Percentiles rank a stretch among this genome's conserved stretches.
Conservation (phyloP, 2,888 invertebrate genomes). For the Drosophila anomalata region DNA sequence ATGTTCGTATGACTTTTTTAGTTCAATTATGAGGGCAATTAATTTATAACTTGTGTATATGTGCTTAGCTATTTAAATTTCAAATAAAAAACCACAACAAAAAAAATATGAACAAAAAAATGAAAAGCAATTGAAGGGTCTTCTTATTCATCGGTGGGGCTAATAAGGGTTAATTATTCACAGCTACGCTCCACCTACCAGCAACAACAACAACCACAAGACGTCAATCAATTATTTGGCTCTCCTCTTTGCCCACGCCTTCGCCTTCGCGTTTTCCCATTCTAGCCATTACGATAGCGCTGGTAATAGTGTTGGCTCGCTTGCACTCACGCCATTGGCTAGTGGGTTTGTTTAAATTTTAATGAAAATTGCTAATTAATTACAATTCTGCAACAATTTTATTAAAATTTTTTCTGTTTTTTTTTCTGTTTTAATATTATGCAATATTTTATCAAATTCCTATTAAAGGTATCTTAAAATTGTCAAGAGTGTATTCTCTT, state of each 20-base stretch:
- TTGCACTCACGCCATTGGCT: slow-evolving; percentile 47
- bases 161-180: slow-evolving; percentile 37
- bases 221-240: slow-evolving; percentile 34
- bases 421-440: background rate
- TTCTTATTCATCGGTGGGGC: slow-evolving; percentile 27
- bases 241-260: slow-evolving; percentile 24
- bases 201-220: slow-evolving; percentile 16
- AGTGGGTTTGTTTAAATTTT: slow-evolving; percentile 2
- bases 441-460: background rate
- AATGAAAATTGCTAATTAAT: background rate
- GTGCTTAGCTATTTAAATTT: slow-evolving; percentile 69
- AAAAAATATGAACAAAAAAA: slow-evolving; percentile 27
- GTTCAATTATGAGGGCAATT: slow-evolving; percentile 66
- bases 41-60: slow-evolving; percentile 70
- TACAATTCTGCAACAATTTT: background rate
- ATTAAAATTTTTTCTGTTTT: too few relatives aligned
- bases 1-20: slow-evolving; percentile 44
- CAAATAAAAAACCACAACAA: slow-evolving; percentile 46
- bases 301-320: slow-evolving; percentile 57
- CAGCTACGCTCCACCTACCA: slow-evolving; percentile 50
- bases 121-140: slow-evolving; percentile 4
- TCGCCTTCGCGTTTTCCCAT: slow-evolving; percentile 17
- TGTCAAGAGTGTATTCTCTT: background rate
- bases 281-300: slow-evolving; percentile 21
- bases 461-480: background rate